Evolutionary conservation across 2,797 vertebrate species (phyloP).

Genomic region (Sebastes aleutianus): DNA sequence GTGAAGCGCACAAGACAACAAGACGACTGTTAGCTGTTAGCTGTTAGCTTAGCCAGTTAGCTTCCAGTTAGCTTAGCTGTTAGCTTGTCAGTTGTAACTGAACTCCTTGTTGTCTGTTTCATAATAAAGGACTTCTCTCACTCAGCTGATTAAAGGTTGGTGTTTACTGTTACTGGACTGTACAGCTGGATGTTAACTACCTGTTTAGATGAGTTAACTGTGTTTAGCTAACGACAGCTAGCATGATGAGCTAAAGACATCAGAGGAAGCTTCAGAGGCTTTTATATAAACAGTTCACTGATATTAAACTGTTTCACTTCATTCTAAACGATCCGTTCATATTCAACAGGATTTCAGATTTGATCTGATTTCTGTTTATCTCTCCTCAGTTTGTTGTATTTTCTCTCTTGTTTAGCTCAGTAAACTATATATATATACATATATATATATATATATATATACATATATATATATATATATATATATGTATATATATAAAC

Average conservation of each 20-base stretch:
- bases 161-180: neutral
- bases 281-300: neutral
- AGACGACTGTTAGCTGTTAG: no score
- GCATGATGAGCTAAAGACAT: conserved; percentile 35
- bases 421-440: no score
- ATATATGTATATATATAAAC: no score
- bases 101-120: neutral
- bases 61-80: no score
- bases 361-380: neutral
- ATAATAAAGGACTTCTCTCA: no score
- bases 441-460: no score
- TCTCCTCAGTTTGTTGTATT: neutral
- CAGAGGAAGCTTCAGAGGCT: neutral
- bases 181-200: neutral
- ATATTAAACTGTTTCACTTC: neutral
- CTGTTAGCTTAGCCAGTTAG: no score
- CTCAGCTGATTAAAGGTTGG: neutral
- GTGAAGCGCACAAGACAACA: neutral
- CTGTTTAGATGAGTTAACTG: no score
- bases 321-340: neutral
- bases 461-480: no score
- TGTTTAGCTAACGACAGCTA: neutral
- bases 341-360: neutral
- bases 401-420: neutral
- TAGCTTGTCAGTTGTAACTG: no score